Evolutionary conservation across 2,797 vertebrate genomes (phyloP), one percentile per base, ranked within the genome.

Genomic region (Buceros bicornis): DNA sequence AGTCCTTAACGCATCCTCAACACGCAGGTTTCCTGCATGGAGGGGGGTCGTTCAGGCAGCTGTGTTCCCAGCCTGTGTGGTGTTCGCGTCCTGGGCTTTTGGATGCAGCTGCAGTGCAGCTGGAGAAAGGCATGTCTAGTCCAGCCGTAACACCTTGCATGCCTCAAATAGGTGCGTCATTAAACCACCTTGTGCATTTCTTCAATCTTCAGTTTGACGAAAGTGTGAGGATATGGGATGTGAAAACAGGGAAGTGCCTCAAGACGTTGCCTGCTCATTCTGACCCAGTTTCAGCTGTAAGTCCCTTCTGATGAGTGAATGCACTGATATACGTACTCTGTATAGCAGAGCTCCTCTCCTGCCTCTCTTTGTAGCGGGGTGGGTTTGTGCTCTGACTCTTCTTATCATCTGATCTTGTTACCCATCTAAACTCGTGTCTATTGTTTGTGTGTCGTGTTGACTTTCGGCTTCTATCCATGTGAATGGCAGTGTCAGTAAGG

Each of bases 181-280:
- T 86, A 14, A 47, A n/a, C n/a, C 62, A 31, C 76, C 45, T 82
- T 26, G 80, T 97, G 89, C 82, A 3, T 72, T 28, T 93, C 22
- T 53, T 91, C 82, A 47, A 53, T 73, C 78, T 89, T 5, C 96
- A 99, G 99, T 99, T 99, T 86, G 99, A 99, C 1, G 99, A 99
- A 84, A 99, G 99, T 1, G 99, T 99, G 50, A 97, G 99, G 97
- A 99, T 99, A 98, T 99, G 99, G 99, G 99, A 99, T 5, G 99
- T 99, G 95, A 99, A 99, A 95, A 99, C 99, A 0, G 99, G 99
- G 69, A 99, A 99, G 97, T 99, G 99, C 98, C 98, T 99, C 97
- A 99, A 99, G 98, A 99, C 99, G 0, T 93, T 99, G 97, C 99
- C 99, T 5, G 99, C 99, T 19, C 99, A 99, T 93, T 99, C 99